A percentile compares a stretch with the other conserved stretches of the same genome.
phyloP scores from a whole-genome alignment of 2,797 vertebrate genomes.

The Taenioides sp. region DNA sequence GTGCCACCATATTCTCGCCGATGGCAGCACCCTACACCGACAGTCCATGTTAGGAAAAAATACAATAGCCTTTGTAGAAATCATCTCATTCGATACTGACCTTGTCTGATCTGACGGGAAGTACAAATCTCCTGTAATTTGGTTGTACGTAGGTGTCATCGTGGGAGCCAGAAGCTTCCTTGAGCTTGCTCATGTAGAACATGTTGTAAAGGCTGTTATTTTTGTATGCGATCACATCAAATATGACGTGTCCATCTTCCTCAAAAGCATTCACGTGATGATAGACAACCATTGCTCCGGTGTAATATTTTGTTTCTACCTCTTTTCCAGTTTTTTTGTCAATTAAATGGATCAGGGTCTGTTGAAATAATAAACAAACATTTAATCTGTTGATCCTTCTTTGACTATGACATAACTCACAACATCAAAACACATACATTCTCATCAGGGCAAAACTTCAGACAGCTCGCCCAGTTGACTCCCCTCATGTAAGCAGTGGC shows the following conservation, averaged over 20 bases:
- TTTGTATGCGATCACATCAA: slow-evolving; percentile 86
- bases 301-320: slow-evolving; percentile 79
- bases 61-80: background rate
- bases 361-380: slow-evolving; percentile 30
- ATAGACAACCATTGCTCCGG: slow-evolving; percentile 83
- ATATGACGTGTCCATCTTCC: slow-evolving; percentile 83
- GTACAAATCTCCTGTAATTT: slow-evolving; percentile 81
- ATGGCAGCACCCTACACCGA: slow-evolving; percentile 71
- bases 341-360: slow-evolving; percentile 93
- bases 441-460: slow-evolving; percentile 83
- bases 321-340: slow-evolving; percentile 86
- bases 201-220: slow-evolving; percentile 87
- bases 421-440: slow-evolving; percentile 74
- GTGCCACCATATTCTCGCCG: slow-evolving; percentile 82
- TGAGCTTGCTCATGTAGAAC: slow-evolving; percentile 89
- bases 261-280: slow-evolving; percentile 95
- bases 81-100: slow-evolving; percentile 61
- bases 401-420: background rate
- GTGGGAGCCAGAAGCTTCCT: slow-evolving; percentile 35
- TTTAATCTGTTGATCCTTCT: background rate
- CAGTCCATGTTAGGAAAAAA: background rate
- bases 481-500: slow-evolving; percentile 90
- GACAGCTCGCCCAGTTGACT: slow-evolving; percentile 92
- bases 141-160: slow-evolving; percentile 62
- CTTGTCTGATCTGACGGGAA: slow-evolving; percentile 83